Evolutionary conservation across 2,888 invertebrate genomes (phyloP).

Genomic region (Tuberolachnus salignus): DNA sequence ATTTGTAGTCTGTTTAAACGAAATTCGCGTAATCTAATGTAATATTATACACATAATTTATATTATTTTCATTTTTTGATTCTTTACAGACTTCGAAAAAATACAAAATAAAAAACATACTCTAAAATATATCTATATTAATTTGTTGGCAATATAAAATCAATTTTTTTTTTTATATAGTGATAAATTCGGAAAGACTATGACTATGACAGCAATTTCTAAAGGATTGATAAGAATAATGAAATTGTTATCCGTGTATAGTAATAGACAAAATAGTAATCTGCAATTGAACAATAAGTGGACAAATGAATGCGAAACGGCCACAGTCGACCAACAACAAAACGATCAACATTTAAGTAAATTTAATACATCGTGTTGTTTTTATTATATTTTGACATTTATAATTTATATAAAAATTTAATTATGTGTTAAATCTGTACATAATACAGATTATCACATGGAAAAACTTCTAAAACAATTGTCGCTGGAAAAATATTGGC

Average conservation of each 20-base stretch:
- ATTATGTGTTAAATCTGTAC: not conserved
- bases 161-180: conserved; percentile 35
- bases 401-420: not conserved
- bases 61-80: not conserved
- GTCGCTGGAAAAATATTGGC: conserved; percentile 59
- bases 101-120: not conserved
- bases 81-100: not conserved
- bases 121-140: not conserved
- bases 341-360: conserved; percentile 14
- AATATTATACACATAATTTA: no score
- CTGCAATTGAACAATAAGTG: not conserved
- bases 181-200: conserved; percentile 62
- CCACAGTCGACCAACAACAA: not conserved
- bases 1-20: no score
- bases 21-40: no score
- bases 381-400: no score
- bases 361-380: not conserved
- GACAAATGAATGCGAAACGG: not conserved
- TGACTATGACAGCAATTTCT: conserved; percentile 70
- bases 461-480: conserved; percentile 56
- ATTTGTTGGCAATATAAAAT: not conserved
- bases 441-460: conserved; percentile 28
- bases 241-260: conserved; percentile 65
- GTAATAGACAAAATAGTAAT: conserved; percentile 57
- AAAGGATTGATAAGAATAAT: conserved; percentile 67